These are phyloP conservation scores for Bergia puertoricense DNA, from an alignment of 92 coral and sea anemone genomes.

Conservation along the genomic window DNA sequence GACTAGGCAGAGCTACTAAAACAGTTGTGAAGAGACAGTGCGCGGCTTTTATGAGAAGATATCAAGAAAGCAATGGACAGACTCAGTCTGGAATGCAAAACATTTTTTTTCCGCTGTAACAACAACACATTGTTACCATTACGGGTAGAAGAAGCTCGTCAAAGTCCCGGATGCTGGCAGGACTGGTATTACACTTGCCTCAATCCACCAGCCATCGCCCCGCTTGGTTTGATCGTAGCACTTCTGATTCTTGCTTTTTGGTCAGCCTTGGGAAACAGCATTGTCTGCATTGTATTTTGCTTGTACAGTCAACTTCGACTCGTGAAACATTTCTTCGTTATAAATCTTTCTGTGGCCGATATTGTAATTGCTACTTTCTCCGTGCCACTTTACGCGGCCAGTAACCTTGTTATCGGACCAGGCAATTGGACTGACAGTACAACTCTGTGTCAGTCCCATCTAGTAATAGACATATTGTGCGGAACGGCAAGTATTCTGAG, in stretches of 20 bases:
- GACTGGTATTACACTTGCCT: slow-evolving; percentile 55
- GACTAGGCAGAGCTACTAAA: not conserved
- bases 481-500: slow-evolving; percentile 88
- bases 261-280: slow-evolving; percentile 70
- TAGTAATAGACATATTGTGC: slow-evolving; percentile 78
- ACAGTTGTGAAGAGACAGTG: not conserved
- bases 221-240: slow-evolving; percentile 49
- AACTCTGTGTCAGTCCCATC: slow-evolving; percentile 62
- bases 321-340: slow-evolving; percentile 85
- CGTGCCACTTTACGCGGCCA: slow-evolving; percentile 77
- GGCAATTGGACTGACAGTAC: slow-evolving; percentile 39
- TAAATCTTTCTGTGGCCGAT: slow-evolving; percentile 87
- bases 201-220: not conserved
- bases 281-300: slow-evolving; percentile 85
- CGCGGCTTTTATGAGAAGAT: not conserved
- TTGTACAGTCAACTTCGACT: slow-evolving; percentile 76
- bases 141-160: not conserved
- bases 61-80: slow-evolving; percentile 9
- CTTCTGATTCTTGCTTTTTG: slow-evolving; percentile 67
- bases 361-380: slow-evolving; percentile 66
- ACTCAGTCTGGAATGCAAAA: slow-evolving; percentile 37
- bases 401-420: slow-evolving; percentile 48
- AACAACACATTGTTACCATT: not conserved
- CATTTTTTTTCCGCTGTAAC: slow-evolving; percentile 41
- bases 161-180: slow-evolving; percentile 66